Conservation (phyloP, 2,888 invertebrate genomes). For the Caenorhabditis angaria region DNA sequence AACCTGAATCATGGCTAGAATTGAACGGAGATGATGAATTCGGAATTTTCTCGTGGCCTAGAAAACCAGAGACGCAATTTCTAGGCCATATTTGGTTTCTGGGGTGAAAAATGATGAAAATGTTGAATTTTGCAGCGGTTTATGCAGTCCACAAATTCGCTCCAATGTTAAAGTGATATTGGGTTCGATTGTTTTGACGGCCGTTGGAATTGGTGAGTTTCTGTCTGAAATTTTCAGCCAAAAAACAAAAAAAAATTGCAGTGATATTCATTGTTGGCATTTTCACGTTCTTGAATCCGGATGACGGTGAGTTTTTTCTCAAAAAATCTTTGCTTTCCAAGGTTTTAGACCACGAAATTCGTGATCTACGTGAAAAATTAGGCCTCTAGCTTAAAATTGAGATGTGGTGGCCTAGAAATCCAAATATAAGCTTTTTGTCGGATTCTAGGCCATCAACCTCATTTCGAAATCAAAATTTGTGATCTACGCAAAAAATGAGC, state of each 20-base stretch:
- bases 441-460: too few relatives aligned
- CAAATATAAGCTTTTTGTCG: not conserved
- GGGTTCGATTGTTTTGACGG: constrained; percentile 61
- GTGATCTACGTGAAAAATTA: too few relatives aligned
- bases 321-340: too few relatives aligned
- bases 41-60: too few relatives aligned
- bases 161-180: constrained; percentile 66
- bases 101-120: not conserved
- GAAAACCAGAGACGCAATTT: too few relatives aligned
- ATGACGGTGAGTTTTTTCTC: constrained; percentile 33
- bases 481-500: too few relatives aligned
- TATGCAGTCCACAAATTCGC: constrained; percentile 60
- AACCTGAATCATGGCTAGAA: too few relatives aligned
- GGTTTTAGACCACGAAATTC: too few relatives aligned
- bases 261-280: constrained; percentile 45
- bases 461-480: too few relatives aligned
- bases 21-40: too few relatives aligned
- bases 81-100: not conserved
- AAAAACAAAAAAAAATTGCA: constrained; percentile 12
- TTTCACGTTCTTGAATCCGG: constrained; percentile 42
- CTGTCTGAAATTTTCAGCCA: not conserved
- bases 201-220: constrained; percentile 50
- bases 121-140: constrained; percentile 47
- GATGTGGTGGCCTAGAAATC: too few relatives aligned
- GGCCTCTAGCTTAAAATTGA: too few relatives aligned